These are phyloP conservation scores for Elephantulus edwardii DNA, from an alignment of 2,113 vertebrate species.

Conservation along the genomic window DNA sequence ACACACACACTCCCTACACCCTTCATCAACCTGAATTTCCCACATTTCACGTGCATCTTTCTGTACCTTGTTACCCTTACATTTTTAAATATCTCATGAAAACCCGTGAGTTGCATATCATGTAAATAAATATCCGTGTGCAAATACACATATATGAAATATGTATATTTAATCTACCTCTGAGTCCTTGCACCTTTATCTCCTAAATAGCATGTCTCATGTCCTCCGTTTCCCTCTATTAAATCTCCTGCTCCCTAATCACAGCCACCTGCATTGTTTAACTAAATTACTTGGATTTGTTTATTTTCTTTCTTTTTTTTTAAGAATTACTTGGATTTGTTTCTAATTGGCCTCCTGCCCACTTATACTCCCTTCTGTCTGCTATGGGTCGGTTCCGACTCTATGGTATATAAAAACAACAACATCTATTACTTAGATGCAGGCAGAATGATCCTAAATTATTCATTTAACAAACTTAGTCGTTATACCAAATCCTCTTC, in stretches of 20 bases:
- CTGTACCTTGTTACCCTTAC: neutral
- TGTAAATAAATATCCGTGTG: too few species aligned
- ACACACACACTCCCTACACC: too few species aligned
- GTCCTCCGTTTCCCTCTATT: neutral
- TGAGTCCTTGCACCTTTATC: neutral
- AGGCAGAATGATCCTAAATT: neutral
- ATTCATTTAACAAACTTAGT: accelerated
- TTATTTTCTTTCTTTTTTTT: too few species aligned
- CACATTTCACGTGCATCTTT: neutral
- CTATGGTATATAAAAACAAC: too few species aligned
- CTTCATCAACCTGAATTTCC: neutral
- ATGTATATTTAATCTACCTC: neutral
- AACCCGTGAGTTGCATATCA: neutral
- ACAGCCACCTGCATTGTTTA: neutral
- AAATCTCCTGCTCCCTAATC: neutral
- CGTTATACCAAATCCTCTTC: neutral
- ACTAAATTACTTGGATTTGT: too few species aligned
- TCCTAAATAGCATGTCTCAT: neutral
- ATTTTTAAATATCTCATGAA: neutral
- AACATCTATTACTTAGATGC: too few species aligned
- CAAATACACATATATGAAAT: neutral
- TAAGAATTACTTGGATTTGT: neutral
- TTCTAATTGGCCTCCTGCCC: neutral
- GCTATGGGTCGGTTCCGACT: too few species aligned
- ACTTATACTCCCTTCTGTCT: too few species aligned